phyloP scores from a whole-genome alignment of 2,888 invertebrate species.

The Rotaria macrura region DNA sequence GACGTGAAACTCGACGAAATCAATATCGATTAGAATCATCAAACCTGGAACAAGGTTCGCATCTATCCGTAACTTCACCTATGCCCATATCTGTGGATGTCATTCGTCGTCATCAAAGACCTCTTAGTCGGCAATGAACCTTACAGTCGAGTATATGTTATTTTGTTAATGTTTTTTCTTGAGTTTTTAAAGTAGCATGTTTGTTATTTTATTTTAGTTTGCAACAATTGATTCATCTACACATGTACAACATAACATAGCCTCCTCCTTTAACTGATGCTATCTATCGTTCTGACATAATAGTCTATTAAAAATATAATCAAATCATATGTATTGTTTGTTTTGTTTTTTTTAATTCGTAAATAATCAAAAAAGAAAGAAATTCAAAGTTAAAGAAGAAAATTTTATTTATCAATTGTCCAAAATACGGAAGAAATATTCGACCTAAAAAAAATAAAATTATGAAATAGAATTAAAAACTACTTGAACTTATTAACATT shows the following conservation, averaged over 20 bases:
- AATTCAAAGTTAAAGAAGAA: background rate
- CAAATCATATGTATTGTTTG: too few relatives aligned
- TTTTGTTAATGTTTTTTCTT: too few relatives aligned
- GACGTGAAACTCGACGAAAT: background rate
- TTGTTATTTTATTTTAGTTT: too few relatives aligned
- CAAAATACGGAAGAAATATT: constrained; percentile 49
- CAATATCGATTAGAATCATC: background rate
- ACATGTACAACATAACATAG: too few relatives aligned
- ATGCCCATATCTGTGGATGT: background rate
- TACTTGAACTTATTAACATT: constrained; percentile 16
- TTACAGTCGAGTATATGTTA: background rate
- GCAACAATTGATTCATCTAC: too few relatives aligned
- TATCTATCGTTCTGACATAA: too few relatives aligned
- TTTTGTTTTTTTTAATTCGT: background rate
- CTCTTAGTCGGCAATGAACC: background rate
- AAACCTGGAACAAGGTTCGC: background rate
- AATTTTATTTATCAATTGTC: constrained; percentile 35
- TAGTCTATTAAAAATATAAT: background rate
- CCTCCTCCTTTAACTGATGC: too few relatives aligned
- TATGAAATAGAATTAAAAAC: background rate
- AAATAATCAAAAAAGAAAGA: background rate
- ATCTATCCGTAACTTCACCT: background rate
- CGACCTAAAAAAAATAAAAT: constrained; percentile 41
- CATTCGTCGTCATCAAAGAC: background rate
- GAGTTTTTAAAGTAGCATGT: too few relatives aligned